Evolutionary conservation across 1,140 invertebrate species (phyloP), one percentile per base, ranked within the genome.

Genomic region (Lanistes nyassanus): DNA sequence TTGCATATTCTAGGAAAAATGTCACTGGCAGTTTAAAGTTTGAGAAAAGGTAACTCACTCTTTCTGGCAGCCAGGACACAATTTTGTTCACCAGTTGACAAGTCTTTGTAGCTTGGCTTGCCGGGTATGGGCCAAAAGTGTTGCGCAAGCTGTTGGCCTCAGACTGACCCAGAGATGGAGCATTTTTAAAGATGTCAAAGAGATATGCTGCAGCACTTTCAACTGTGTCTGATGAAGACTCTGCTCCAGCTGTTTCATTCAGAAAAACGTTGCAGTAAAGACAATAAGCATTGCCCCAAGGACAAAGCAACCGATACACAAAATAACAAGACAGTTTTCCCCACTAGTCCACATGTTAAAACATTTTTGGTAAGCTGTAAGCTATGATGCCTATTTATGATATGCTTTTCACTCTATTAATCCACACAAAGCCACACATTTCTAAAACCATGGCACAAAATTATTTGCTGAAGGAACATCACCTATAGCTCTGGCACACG

Each of bases 141-240:
- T 77, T 82, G 11, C 84, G 78, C 21, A 89, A 64, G 68, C 80
- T 84, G 16, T 75, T 76, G 3, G 84, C 85, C 64, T 89, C 82
- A 64, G 76, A 80, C 23, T 91, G 87, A 73, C 91, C 90, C 9
- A 94, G 90, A 75, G 90, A 87, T 74, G 91, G 90, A 58, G 92
- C 90, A 77, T 92, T 87, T 16, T 93, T 87, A 75, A 94, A 93
- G 78, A 93, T 86, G 75, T 91, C 86, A 53, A 94, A 88, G 6
- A 92, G 81, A 79, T 92, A 91, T 6, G 93, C 88, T 36, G 91
- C 87, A 56, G 92, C 91, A 84, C 93, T 92, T 84, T 94, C 92
- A 37, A 93, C 88, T 19, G 92, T 84, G 73, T 93, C 91, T 76
- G 89, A 80, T 42, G 89, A 77, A 39, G 91, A 89, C 36, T 92